Evolutionary conservation across 2,888 invertebrate species (phyloP).

Genomic region (Drosophila paranaensis): DNA sequence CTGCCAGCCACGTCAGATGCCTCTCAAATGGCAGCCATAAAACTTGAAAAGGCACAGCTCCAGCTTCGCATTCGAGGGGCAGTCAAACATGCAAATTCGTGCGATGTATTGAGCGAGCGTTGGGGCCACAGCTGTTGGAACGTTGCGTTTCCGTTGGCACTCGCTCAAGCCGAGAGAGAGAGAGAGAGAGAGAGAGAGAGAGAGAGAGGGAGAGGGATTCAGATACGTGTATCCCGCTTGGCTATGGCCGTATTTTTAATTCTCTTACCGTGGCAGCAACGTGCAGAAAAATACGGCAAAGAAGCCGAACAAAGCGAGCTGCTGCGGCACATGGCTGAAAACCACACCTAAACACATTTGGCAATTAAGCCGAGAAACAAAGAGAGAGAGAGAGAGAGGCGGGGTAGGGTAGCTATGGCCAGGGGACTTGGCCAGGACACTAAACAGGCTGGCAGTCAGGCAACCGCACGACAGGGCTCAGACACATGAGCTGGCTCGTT

Average conservation of each 20-base stretch:
- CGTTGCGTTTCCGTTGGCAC: constrained; percentile 18
- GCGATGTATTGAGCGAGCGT: constrained; percentile 50
- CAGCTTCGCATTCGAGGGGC: constrained; percentile 50
- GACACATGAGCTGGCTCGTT: constrained; percentile 76
- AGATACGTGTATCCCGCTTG: background rate
- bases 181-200: background rate
- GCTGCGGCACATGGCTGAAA: constrained; percentile 65
- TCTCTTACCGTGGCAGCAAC: constrained; percentile 35
- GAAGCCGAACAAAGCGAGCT: constrained; percentile 34
- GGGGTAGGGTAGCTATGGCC: constrained; percentile 8
- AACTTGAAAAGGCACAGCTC: constrained; percentile 62
- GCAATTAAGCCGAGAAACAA: constrained; percentile 63
- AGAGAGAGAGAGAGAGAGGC: background rate
- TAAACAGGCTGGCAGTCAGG: constrained; percentile 69
- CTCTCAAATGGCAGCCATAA: constrained; percentile 70
- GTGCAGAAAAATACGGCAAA: constrained; percentile 38
- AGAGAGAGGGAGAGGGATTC: background rate
- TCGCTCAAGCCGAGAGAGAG: background rate
- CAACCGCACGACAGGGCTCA: constrained; percentile 79
- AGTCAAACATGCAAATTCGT: constrained; percentile 69
- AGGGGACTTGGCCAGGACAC: constrained; percentile 49
- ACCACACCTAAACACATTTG: constrained; percentile 81
- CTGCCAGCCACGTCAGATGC: background rate
- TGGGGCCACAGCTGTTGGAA: constrained; percentile 52
- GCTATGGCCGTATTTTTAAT: constrained; percentile 46